Percentiles rank a stretch among this genome's conserved stretches.
phyloP scores from a whole-genome alignment of 2,888 invertebrate genomes.

The Lamellibrachia columna region DNA sequence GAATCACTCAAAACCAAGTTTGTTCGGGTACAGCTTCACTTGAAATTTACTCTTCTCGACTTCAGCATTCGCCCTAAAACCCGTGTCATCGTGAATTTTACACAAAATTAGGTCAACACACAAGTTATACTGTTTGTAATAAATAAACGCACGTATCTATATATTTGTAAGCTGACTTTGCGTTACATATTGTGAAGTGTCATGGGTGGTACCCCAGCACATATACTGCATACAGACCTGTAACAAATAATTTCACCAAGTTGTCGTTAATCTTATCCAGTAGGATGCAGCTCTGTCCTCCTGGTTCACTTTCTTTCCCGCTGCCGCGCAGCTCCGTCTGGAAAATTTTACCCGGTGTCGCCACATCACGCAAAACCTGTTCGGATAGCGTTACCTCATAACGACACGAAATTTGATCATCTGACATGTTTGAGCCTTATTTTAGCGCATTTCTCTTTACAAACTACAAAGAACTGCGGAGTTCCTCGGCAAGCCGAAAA shows the following conservation, averaged over 20 bases:
- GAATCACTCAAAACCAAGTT: not conserved
- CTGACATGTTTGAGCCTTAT: constrained; percentile 16
- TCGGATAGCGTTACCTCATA: not conserved
- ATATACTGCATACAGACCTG: not conserved
- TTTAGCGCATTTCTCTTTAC: not conserved
- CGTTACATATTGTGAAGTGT: not conserved
- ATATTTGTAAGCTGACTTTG: not conserved
- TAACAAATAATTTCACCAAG: constrained; percentile 11
- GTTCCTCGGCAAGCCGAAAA: constrained; percentile 16
- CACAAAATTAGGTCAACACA: not conserved
- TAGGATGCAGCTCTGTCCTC: constrained; percentile 7
- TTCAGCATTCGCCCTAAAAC: no score
- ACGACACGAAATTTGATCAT: not conserved
- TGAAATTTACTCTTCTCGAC: not conserved
- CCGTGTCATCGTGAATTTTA: not conserved
- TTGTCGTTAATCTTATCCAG: constrained; percentile 16
- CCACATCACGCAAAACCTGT: constrained; percentile 9
- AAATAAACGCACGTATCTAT: not conserved
- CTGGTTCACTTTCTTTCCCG: constrained; percentile 10
- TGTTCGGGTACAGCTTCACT: not conserved
- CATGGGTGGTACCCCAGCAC: not conserved
- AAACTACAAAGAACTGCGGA: constrained; percentile 16
- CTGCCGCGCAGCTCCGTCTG: not conserved
- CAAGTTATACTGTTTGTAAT: not conserved
- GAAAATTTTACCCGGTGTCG: constrained; percentile 10